A percentile compares a stretch with the other conserved stretches of the same genome.
Evolutionary conservation across 2,888 invertebrate genomes (phyloP).

Genomic region (Frankliniella intonsa): DNA sequence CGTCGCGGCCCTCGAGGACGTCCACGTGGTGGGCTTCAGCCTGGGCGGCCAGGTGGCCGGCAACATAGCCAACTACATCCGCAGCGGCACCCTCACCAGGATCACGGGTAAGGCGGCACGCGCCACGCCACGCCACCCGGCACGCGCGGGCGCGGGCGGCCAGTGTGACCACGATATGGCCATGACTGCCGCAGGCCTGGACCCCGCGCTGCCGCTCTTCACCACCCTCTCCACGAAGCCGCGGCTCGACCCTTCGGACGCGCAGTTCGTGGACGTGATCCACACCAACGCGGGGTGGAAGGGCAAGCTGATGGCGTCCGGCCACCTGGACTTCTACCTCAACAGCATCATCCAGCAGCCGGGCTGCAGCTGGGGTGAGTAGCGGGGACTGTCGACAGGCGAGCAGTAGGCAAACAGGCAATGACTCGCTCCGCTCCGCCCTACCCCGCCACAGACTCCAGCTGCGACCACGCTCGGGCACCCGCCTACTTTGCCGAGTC

Average conservation of each 20-base stretch:
- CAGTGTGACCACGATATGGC: background rate
- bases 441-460: slow-evolving; percentile 46
- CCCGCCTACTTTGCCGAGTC: slow-evolving; percentile 58
- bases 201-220: slow-evolving; percentile 41
- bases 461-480: slow-evolving; percentile 58
- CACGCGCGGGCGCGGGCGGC: background rate
- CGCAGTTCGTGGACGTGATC: slow-evolving; percentile 42
- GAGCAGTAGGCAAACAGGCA: background rate
- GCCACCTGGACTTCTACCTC: slow-evolving; percentile 43
- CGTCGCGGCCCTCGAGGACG: slow-evolving; percentile 46
- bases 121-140: background rate
- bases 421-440: background rate
- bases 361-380: slow-evolving; percentile 49
- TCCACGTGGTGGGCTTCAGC: slow-evolving; percentile 63
- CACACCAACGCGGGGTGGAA: slow-evolving; percentile 42
- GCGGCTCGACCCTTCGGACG: slow-evolving; percentile 39
- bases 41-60: slow-evolving; percentile 60
- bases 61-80: slow-evolving; percentile 49
- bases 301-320: slow-evolving; percentile 39
- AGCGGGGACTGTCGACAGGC: slow-evolving; percentile 34
- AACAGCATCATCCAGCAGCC: slow-evolving; percentile 51
- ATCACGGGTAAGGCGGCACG: slow-evolving; percentile 52
- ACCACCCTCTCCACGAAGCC: slow-evolving; percentile 33
- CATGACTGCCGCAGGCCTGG: slow-evolving; percentile 38
- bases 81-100: slow-evolving; percentile 48